A percentile compares a stretch with the other conserved stretches of the same genome.
Conservation (phyloP, 1,140 invertebrate genomes). For the Spodoptera frugiperda region DNA sequence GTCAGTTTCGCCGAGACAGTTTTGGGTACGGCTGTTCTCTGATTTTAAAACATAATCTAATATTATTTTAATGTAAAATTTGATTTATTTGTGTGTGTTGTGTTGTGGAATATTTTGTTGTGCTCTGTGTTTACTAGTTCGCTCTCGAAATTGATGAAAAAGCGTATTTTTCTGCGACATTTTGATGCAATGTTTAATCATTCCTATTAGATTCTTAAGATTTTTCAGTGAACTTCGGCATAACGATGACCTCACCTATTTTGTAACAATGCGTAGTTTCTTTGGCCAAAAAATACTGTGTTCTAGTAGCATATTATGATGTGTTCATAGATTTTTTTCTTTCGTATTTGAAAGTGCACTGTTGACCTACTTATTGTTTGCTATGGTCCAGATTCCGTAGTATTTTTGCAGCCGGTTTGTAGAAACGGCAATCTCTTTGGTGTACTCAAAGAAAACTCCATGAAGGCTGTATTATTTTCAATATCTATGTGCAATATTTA, state of each 20-base stretch:
- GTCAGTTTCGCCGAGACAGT: slow-evolving; percentile 65
- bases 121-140: slow-evolving; percentile 56
- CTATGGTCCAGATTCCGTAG: background rate
- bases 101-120: slow-evolving; percentile 50
- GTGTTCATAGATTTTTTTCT: background rate
- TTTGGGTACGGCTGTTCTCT: slow-evolving; percentile 62
- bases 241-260: slow-evolving; percentile 40
- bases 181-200: slow-evolving; percentile 27
- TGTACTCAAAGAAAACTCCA: background rate
- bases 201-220: slow-evolving; percentile 37
- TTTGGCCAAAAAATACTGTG: background rate
- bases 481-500: too few species aligned
- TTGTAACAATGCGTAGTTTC: slow-evolving; percentile 5
- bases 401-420: slow-evolving; percentile 2
- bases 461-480: background rate
- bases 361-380: slow-evolving; percentile 33
- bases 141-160: slow-evolving; percentile 2
- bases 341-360: slow-evolving; percentile 34
- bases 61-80: slow-evolving; percentile 4
- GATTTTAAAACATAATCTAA: slow-evolving; percentile 14
- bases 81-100: slow-evolving; percentile 4
- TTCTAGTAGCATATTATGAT: background rate
- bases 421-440: background rate
- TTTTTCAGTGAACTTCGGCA: slow-evolving; percentile 39
- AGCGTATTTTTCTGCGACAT: slow-evolving; percentile 7